phyloP scores from a whole-genome alignment of 2,888 invertebrate species.

The Rhopalosiphum nymphaeae region DNA sequence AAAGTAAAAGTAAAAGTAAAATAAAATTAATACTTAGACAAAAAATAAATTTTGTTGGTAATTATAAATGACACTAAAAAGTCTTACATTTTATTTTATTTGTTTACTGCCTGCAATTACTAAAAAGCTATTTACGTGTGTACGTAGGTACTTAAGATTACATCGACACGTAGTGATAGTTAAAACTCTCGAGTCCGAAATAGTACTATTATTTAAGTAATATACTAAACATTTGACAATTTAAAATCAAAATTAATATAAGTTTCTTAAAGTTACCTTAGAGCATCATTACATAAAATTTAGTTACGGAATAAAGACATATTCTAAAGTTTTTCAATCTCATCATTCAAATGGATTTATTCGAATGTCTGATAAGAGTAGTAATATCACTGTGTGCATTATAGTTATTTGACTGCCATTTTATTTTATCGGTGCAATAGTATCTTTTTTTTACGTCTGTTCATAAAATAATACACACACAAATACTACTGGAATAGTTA shows the following conservation, averaged over 20 bases:
- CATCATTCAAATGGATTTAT: conserved; percentile 26
- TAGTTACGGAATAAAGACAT: conserved; percentile 1
- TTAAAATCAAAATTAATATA: not conserved
- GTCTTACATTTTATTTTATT: conserved; percentile 12
- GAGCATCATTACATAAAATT: not conserved
- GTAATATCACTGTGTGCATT: not conserved
- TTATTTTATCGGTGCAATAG: conserved; percentile 33
- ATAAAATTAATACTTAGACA: not conserved
- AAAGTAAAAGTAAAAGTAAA: not conserved
- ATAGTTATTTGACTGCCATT: conserved; percentile 36
- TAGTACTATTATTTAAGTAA: not conserved
- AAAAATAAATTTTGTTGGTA: not conserved
- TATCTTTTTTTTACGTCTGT: conserved; percentile 39
- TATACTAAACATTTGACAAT: not conserved
- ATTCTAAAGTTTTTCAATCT: conserved; percentile 33
- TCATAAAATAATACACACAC: conserved; percentile 25
- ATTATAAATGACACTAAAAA: not conserved
- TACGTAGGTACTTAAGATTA: not conserved
- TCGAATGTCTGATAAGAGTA: conserved; percentile 22
- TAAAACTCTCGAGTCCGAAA: not conserved
- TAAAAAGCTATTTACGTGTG: conserved; percentile 8
- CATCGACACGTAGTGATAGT: conserved; percentile 1
- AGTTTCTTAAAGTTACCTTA: not conserved
- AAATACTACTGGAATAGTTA: conserved; percentile 12
- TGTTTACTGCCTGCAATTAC: not conserved